phyloP scores from a whole-genome alignment of 2,797 vertebrate species.

The Rhadinocentrus ornatus region DNA sequence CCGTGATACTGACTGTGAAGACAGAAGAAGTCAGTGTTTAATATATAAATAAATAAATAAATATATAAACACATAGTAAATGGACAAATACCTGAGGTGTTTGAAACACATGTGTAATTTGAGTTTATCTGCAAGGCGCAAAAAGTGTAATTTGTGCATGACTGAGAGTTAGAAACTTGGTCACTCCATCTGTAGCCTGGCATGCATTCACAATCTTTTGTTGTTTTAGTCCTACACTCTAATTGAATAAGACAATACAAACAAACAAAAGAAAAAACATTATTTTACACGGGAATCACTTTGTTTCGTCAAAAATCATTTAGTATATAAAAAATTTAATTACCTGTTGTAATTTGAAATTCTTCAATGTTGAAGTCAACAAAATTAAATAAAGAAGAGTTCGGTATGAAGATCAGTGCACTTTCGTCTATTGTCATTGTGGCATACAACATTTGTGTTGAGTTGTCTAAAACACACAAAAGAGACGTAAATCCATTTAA shows the following conservation, averaged over 20 bases:
- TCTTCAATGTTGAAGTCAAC: background rate
- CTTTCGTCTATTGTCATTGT: too few relatives aligned
- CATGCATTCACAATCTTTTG: constrained; percentile 12
- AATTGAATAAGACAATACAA: background rate
- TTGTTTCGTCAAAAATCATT: background rate
- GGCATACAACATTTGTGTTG: too few relatives aligned
- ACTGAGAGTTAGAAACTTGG: background rate
- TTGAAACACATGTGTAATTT: constrained; percentile 32
- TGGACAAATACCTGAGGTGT: constrained; percentile 49
- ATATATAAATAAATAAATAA: background rate
- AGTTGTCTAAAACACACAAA: too few relatives aligned
- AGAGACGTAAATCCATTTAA: too few relatives aligned
- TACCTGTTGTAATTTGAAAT: constrained; percentile 67
- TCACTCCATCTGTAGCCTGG: constrained; percentile 15
- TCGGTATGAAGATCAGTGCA: too few relatives aligned
- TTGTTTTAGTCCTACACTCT: constrained; percentile 22
- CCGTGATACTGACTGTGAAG: constrained; percentile 58
- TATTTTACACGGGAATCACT: background rate
- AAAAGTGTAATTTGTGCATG: rapidly evolving
- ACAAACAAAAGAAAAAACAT: background rate
- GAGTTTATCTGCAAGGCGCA: background rate
- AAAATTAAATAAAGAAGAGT: too few relatives aligned
- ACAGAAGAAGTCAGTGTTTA: background rate
- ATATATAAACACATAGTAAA: background rate
- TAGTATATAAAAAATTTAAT: constrained; percentile 10